These are phyloP conservation scores for Lordiphosa collinella DNA, from an alignment of 1,140 invertebrate genomes.

Conservation along the genomic window DNA sequence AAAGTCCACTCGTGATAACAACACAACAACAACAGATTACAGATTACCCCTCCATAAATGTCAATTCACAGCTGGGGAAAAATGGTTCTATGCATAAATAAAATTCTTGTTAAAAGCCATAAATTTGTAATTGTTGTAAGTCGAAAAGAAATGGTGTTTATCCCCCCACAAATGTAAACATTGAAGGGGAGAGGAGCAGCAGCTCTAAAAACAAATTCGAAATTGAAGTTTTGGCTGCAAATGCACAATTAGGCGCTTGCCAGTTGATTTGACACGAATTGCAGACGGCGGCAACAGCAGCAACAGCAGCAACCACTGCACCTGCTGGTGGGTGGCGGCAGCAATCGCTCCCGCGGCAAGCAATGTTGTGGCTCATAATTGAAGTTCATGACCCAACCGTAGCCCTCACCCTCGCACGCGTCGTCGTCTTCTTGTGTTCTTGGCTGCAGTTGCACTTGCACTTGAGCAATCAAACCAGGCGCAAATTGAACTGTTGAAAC, in stretches of 20 bases:
- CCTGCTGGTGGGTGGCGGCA: conserved; percentile 10
- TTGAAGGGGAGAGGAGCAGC: not conserved
- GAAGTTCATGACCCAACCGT: conserved; percentile 68
- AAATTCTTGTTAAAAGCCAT: conserved; percentile 46
- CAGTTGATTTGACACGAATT: conserved; percentile 33
- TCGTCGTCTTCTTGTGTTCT: conserved; percentile 21
- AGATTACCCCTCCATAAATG: conserved; percentile 35
- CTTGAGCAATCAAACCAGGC: conserved; percentile 3
- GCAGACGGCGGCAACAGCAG: too few species aligned
- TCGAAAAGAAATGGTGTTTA: conserved; percentile 28
- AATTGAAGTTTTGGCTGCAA: not conserved
- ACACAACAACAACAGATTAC: not conserved
- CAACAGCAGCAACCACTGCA: conserved; percentile 39
- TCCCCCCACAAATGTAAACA: conserved; percentile 2
- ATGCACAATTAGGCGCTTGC: conserved; percentile 56
- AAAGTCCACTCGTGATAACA: conserved; percentile 45
- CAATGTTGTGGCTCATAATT: conserved; percentile 47
- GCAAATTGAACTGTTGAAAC: conserved; percentile 42
- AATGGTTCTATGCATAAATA: conserved; percentile 37
- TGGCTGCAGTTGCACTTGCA: conserved; percentile 1
- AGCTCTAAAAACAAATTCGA: not conserved
- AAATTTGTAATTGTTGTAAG: conserved; percentile 41
- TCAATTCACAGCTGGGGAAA: conserved; percentile 39
- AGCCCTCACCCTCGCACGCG: conserved; percentile 44
- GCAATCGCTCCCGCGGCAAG: too few species aligned